These are phyloP conservation scores for Psittacula echo DNA, from an alignment of 2,797 vertebrate genomes.

Conservation along the genomic window DNA sequence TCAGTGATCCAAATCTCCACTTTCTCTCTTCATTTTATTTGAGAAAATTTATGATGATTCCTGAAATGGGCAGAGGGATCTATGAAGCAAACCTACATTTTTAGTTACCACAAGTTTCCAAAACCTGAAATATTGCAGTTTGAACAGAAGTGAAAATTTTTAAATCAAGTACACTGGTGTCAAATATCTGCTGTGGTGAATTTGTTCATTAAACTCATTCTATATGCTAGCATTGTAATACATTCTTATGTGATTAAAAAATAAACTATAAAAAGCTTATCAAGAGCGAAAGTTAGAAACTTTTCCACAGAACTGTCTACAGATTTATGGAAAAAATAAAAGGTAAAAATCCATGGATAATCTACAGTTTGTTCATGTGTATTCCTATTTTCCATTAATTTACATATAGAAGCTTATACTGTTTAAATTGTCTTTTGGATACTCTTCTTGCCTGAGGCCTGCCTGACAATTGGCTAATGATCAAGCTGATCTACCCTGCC, in stretches of 20 bases:
- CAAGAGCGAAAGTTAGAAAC: neutral
- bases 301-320: neutral
- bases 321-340: neutral
- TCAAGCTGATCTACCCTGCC: neutral
- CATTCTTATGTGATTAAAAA: neutral
- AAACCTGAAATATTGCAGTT: neutral
- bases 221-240: neutral
- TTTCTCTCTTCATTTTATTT: neutral
- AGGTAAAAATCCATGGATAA: neutral
- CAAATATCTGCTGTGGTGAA: neutral
- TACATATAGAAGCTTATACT: neutral
- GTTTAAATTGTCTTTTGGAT: neutral
- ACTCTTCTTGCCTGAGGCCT: neutral
- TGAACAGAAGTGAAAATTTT: neutral
- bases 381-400: neutral
- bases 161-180: neutral
- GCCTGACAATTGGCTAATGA: neutral
- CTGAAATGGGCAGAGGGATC: neutral
- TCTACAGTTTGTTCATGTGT: neutral
- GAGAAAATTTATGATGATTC: neutral
- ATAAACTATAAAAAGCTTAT: neutral
- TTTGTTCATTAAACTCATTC: neutral
- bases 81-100: neutral
- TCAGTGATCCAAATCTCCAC: neutral
- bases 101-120: neutral